phyloP scores from a whole-genome alignment of 1,140 invertebrate genomes.

The Ips nitidus region DNA sequence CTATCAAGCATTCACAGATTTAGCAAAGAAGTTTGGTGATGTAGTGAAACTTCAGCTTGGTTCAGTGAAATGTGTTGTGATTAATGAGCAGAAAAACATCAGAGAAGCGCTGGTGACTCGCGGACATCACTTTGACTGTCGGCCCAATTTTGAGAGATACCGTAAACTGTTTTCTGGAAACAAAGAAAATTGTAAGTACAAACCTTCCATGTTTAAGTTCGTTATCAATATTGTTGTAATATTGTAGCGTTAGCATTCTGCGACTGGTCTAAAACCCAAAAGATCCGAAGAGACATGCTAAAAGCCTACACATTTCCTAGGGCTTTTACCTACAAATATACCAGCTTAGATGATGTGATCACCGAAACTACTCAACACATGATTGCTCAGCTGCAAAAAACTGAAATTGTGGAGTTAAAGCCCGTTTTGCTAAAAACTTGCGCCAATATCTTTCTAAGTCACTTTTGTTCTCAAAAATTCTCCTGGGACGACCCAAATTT shows the following conservation, averaged over 20 bases:
- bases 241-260: constrained; percentile 82
- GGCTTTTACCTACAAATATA: constrained; percentile 66
- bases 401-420: constrained; percentile 58
- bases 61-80: constrained; percentile 61
- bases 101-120: constrained; percentile 64
- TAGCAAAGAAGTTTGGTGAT: constrained; percentile 58
- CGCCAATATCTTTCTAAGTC: constrained; percentile 79
- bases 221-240: not conserved
- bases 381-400: constrained; percentile 41
- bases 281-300: constrained; percentile 73
- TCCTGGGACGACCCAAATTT: constrained; percentile 65
- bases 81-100: constrained; percentile 65
- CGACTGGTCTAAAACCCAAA: constrained; percentile 80
- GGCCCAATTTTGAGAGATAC: constrained; percentile 67
- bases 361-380: constrained; percentile 53
- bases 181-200: constrained; percentile 70
- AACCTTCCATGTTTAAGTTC: not conserved
- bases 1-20: constrained; percentile 63
- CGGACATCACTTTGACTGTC: constrained; percentile 63
- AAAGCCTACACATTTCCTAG: constrained; percentile 74
- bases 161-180: constrained; percentile 65
- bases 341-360: constrained; percentile 62
- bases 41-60: constrained; percentile 64
- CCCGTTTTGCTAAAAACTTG: constrained; percentile 65
- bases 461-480: constrained; percentile 78